Percentiles rank a stretch among this genome's conserved stretches.
These are phyloP conservation scores for Meriones psammophilus DNA, from an alignment of 2,797 vertebrate species.

Conservation along the genomic window DNA sequence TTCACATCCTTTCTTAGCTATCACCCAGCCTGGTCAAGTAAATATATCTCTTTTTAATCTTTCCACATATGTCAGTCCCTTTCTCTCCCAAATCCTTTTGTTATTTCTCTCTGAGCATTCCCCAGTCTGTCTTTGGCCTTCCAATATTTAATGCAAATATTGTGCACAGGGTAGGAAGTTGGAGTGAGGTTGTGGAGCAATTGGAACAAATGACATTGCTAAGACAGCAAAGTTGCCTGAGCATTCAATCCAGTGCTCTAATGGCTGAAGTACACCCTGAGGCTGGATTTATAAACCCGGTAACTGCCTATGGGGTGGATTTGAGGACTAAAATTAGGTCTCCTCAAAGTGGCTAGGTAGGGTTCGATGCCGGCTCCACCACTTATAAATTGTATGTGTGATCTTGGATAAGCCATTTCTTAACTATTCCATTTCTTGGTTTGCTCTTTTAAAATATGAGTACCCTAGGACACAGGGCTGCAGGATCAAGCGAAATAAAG, in stretches of 20 bases:
- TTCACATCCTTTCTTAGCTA: slow-evolving; percentile 66
- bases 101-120: slow-evolving; percentile 57
- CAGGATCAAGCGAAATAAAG: slow-evolving; percentile 29
- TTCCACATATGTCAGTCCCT: slow-evolving; percentile 38
- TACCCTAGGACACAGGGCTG: neutral
- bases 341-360: neutral
- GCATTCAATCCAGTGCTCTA: neutral
- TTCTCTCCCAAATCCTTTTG: slow-evolving; percentile 72
- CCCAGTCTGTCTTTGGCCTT: slow-evolving; percentile 36
- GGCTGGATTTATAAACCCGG: neutral
- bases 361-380: neutral
- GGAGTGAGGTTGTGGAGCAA: accelerated
- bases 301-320: neutral
- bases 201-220: neutral
- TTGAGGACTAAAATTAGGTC: neutral
- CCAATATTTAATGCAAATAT: neutral
- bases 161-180: neutral
- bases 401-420: neutral
- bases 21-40: slow-evolving; percentile 51
- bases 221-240: neutral
- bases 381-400: neutral
- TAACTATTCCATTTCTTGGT: neutral
- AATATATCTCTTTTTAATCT: slow-evolving; percentile 70
- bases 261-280: neutral
- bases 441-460: slow-evolving; percentile 23